Percentiles rank a stretch among this genome's conserved stretches.
Evolutionary conservation across 2,113 vertebrate genomes (phyloP).

Genomic region (Halichoerus grypus): DNA sequence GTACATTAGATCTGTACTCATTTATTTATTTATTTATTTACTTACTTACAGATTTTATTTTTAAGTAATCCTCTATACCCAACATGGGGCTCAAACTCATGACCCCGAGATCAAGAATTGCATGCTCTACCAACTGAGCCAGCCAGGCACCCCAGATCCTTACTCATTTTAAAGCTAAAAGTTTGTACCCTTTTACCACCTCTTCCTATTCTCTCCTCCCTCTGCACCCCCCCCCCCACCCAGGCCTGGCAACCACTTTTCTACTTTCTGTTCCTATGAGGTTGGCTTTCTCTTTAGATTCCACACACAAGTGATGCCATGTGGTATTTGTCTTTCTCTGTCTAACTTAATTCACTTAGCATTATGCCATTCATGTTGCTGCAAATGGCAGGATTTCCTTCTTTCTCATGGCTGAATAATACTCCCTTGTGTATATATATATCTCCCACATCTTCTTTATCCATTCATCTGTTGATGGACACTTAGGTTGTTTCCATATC

Average conservation of each 20-base stretch:
- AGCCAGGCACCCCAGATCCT: not conserved
- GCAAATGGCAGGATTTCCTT: not conserved
- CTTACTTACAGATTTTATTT: not conserved
- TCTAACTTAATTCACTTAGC: not conserved
- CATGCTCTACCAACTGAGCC: not conserved
- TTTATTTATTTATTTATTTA: not conserved
- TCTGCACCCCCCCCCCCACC: rapidly evolving
- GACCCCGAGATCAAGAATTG: not conserved
- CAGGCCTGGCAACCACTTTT: not conserved
- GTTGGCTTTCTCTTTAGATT: not conserved
- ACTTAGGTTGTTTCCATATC: not conserved
- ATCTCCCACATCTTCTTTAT: not conserved
- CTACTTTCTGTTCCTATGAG: not conserved
- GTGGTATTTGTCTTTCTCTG: not conserved
- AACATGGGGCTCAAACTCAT: not conserved
- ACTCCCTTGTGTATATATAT: not conserved
- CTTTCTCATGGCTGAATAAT: not conserved
- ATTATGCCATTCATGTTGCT: not conserved
- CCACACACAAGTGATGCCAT: not conserved
- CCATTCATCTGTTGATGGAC: not conserved
- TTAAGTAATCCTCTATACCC: not conserved
- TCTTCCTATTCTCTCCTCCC: not conserved
- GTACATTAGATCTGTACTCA: not conserved
- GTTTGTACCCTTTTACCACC: not conserved
- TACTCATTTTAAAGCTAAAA: not conserved